A percentile compares a stretch with the other conserved stretches of the same genome.
Evolutionary conservation across 2,113 vertebrate species (phyloP).

Genomic region (Speoplatyrhinus poulsoni): DNA sequence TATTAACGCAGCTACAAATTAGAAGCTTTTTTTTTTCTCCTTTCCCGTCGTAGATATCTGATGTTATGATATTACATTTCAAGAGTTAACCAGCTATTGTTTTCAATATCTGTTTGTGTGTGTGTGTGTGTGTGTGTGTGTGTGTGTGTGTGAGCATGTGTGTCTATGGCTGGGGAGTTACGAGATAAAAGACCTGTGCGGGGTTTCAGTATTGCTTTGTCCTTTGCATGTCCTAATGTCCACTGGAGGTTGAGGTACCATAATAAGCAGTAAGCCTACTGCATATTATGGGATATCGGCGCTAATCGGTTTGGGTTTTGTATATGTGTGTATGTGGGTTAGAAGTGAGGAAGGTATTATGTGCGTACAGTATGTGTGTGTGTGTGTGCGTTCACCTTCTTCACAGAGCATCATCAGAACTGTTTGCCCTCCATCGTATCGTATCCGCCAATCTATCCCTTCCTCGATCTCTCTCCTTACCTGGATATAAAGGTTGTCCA

Average conservation of each 20-base stretch:
- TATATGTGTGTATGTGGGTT: background rate
- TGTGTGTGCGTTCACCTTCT: constrained; percentile 29
- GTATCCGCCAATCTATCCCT: constrained; percentile 39
- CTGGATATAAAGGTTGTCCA: constrained; percentile 96
- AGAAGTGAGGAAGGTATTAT: too few relatives aligned
- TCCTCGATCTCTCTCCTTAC: constrained; percentile 40
- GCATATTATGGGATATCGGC: constrained; percentile 17
- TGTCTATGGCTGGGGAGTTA: background rate
- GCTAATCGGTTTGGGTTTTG: background rate
- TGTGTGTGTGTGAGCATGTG: constrained; percentile 18
- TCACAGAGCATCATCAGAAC: constrained; percentile 17
- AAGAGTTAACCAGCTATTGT: constrained; percentile 31
- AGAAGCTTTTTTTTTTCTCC: background rate
- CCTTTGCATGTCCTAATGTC: constrained; percentile 11
- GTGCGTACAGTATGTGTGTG: background rate
- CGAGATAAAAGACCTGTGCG: background rate
- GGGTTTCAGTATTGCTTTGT: constrained; percentile 16
- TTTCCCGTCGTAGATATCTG: constrained; percentile 28
- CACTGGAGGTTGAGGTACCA: constrained; percentile 1
- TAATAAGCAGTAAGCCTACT: constrained; percentile 2
- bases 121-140: constrained; percentile 24
- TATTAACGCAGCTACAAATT: constrained; percentile 64
- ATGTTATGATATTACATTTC: constrained; percentile 47
- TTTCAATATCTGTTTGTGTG: constrained; percentile 17
- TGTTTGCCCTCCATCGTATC: background rate